Evolutionary conservation across 2,113 vertebrate genomes (phyloP).

Genomic region (Atrichornis clamosus): DNA sequence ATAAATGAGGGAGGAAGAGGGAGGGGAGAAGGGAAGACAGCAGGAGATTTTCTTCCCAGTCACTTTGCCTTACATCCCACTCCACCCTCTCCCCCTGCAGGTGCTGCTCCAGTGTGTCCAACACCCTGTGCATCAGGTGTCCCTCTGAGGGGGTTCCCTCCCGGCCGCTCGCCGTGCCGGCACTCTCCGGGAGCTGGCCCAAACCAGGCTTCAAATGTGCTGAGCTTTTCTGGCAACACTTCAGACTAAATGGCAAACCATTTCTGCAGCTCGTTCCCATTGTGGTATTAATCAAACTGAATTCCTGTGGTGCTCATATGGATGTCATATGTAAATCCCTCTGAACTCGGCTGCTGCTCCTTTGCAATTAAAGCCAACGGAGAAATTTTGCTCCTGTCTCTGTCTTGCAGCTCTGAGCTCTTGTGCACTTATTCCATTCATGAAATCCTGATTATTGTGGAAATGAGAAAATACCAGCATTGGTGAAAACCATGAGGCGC

Average conservation of each 20-base stretch:
- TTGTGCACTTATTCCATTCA: neutral
- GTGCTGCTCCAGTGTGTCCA: neutral
- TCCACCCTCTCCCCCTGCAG: neutral
- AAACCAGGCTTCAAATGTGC: neutral
- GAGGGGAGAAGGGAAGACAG: neutral
- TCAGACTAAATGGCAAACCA: conserved; percentile 5
- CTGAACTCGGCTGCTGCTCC: neutral
- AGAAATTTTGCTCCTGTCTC: neutral
- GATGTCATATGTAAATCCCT: conserved; percentile 37
- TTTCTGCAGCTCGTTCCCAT: neutral
- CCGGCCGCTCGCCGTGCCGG: neutral
- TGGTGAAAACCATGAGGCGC: neutral
- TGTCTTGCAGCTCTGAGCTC: neutral
- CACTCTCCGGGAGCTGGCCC: neutral
- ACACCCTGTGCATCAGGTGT: neutral
- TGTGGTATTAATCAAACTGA: conserved; percentile 24
- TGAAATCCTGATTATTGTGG: neutral
- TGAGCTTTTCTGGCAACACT: neutral
- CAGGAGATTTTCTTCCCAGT: neutral
- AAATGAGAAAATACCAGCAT: neutral
- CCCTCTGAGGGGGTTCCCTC: neutral
- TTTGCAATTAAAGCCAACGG: neutral
- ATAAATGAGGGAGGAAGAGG: neutral
- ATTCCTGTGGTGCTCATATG: conserved; percentile 36
- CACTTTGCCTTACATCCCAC: neutral